Conservation (phyloP, 1,140 invertebrate species). For the Monochamus saltuarius region DNA sequence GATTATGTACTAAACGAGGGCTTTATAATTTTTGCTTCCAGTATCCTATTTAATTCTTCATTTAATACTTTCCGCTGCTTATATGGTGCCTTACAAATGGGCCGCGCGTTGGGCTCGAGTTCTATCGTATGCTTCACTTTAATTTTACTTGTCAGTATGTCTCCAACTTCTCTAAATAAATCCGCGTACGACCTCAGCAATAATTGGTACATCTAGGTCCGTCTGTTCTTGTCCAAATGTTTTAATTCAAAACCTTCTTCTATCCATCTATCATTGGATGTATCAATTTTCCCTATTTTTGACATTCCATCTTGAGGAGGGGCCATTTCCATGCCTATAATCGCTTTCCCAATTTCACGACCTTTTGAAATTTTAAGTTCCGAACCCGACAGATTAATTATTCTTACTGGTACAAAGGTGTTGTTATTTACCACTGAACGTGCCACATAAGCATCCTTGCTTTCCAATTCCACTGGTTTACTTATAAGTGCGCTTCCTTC, state of each 20-base stretch:
- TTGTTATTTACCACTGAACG: not conserved
- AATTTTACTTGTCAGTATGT: not conserved
- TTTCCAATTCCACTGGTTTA: not conserved
- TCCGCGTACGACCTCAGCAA: not conserved
- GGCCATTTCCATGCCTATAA: not conserved
- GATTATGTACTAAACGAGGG: slow-evolving; percentile 14
- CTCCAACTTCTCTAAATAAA: slow-evolving; percentile 7
- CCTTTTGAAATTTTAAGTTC: not conserved
- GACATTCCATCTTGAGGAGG: not conserved
- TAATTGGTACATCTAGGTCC: no score
- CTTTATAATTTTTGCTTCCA: slow-evolving; percentile 8
- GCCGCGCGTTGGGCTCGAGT: no score
- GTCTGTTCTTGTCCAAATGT: no score
- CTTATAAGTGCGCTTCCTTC: not conserved
- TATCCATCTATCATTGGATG: not conserved
- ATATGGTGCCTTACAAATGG: no score
- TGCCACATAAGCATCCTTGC: not conserved
- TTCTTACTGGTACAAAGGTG: not conserved
- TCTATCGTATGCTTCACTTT: no score
- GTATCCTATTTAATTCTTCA: not conserved
- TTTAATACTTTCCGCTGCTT: no score
- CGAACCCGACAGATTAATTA: not conserved
- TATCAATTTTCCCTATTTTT: not conserved
- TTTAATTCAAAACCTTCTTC: not conserved
- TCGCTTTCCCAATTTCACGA: not conserved